Evolutionary conservation across 2,888 invertebrate species (phyloP), one percentile per base, ranked within the genome.

Genomic region (Chorisops tibialis): DNA sequence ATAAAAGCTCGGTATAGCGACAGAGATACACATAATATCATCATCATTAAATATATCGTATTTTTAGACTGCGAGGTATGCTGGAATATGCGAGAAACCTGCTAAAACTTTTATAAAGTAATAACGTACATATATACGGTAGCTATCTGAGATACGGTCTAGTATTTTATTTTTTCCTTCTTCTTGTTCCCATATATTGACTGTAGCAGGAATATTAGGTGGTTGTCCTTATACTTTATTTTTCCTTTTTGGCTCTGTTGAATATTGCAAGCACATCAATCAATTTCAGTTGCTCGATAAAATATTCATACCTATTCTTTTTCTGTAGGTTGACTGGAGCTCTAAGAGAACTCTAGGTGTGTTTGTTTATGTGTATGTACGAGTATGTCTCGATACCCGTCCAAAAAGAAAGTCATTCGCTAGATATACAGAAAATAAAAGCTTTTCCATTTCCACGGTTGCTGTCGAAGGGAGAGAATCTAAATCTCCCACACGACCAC

Each of bases 291-390:
- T 24, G 38, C 30, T 54, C 39, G 56, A 63, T 63, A 54, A 63
- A 63, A 63, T 60, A 63, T 60, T 63, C 56, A 63, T 63, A 56
- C 63, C 38, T 37, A n/a, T 45, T 54, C 48, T 49, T 49, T 49
- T 49, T 12, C 30, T 24, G 48, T 18, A 12, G 37, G 19, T 54
- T 37, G 9, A 35, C 16, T 35, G 30, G 19, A 4, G 38, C 19
- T 35, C 19, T 51, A 38, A 38, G 38, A 38, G 18, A n/a, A 38
- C 51, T 51, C 38, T n/a, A 54, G 39, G 19, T 50, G 24, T 14
- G 14, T 3, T 30, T 16, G 18, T 45, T 2, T 43, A 9, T 16
- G 18, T 16, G 45, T 18, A 16, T 16, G 45, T 9, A 9, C 18
- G 41, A 41, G 14, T 16, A 12, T 41, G 41, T 35, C 50, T 18